Evolutionary conservation across 2,113 vertebrate genomes (phyloP), one percentile per base, ranked within the genome.

Genomic region (Sisor rabdophorus): DNA sequence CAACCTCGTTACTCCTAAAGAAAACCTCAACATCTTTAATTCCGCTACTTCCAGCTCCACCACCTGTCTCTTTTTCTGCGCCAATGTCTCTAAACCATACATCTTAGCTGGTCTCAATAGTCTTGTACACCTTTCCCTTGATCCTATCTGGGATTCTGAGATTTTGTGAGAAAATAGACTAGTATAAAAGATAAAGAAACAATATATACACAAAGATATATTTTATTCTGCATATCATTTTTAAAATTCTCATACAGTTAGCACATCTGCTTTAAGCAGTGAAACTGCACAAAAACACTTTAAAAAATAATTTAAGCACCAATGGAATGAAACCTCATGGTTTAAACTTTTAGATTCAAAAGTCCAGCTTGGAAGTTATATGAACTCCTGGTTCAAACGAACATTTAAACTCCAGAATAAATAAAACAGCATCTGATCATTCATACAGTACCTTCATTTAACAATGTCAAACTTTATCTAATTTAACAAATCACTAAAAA

Each of bases 351-450:
- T 56, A 26, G 15, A 58, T 44, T 44, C 44, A 71, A 32, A 54
- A 22, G 26, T n/a, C 11, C 17, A 16, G 10, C 48, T n/a, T n/a
- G n/a, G n/a, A n/a, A 22, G 26, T 55, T 26, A 44, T 5, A 7
- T 56, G 58, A 48, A 30, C 47, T 63, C 50, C 30, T 58, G 74
- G 48, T 17, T 53, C 59, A 5, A 4, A 30, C 16, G 8, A 71
- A 68, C 50, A 67, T 32, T 4, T 64, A 61, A 36, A 61, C n/a
- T 74, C 32, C 50, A 44, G 60, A 11, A 20, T 26, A 65, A 54
- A 55, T 65, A 75, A 65, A 63, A 55, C 10, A 52, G 8, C 26
- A 30, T 59, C 22, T 32, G 28, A 36, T 40, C 15, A 75, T 20
- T 5, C 48, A 53, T 24, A 26, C 22, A 68, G n/a, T 26, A 4